Percentiles rank a stretch among this genome's conserved stretches.
phyloP scores from a whole-genome alignment of 2,888 invertebrate species.

The Himalopsyche anomala region DNA sequence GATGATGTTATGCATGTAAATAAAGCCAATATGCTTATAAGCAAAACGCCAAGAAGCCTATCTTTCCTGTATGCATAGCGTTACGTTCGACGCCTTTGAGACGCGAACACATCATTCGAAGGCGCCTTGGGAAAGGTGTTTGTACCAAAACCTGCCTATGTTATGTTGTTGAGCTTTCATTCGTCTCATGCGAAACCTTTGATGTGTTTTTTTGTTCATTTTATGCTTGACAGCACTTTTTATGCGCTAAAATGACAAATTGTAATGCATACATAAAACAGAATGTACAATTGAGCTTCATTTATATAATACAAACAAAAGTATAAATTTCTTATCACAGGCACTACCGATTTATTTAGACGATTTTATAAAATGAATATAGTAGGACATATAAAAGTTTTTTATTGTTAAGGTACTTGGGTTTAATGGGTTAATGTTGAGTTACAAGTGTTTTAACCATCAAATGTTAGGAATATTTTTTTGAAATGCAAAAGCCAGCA shows the following conservation, averaged over 20 bases:
- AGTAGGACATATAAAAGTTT: no score
- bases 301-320: no score
- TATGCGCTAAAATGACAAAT: constrained; percentile 5
- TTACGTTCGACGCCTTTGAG: constrained; percentile 36
- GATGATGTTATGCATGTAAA: background rate
- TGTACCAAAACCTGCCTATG: background rate
- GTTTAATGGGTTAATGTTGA: no score
- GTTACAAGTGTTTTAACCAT: no score
- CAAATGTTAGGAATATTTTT: no score
- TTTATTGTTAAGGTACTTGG: no score
- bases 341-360: no score
- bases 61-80: constrained; percentile 29
- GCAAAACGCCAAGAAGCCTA: background rate
- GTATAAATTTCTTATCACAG: no score
- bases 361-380: no score
- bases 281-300: no score
- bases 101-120: constrained; percentile 17
- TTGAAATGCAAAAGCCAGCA: no score
- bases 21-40: constrained; percentile 1
- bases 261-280: background rate
- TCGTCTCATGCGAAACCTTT: constrained; percentile 46
- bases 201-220: constrained; percentile 53
- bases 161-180: constrained; percentile 39
- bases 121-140: constrained; percentile 20
- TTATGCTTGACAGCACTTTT: constrained; percentile 52